These are phyloP conservation scores for Calameuta filiformis DNA, from an alignment of 2,888 invertebrate species.

Conservation along the genomic window DNA sequence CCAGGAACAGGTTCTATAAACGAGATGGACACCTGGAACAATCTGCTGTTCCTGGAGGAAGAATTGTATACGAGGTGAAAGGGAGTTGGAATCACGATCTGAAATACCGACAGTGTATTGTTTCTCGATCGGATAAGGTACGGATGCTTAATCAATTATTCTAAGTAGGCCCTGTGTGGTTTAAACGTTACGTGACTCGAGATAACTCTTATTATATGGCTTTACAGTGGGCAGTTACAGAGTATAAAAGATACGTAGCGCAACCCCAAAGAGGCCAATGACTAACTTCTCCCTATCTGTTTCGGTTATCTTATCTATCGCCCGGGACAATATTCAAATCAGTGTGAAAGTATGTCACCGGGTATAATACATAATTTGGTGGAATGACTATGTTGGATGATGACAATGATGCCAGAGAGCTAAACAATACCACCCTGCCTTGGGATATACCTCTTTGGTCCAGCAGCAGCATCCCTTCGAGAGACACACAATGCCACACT, in stretches of 20 bases:
- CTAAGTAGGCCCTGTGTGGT: not conserved
- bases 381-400: not conserved
- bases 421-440: conserved; percentile 2
- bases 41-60: not conserved
- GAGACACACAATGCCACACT: not conserved
- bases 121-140: not conserved
- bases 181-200: not conserved
- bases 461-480: not conserved
- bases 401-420: not conserved
- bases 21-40: not conserved
- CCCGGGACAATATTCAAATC: conserved; percentile 5
- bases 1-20: not conserved
- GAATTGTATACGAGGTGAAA: not conserved
- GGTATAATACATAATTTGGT: conserved; percentile 5
- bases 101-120: not conserved
- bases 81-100: not conserved
- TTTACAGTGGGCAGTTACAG: not conserved
- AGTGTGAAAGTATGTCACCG: conserved; percentile 3
- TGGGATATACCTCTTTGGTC: not conserved
- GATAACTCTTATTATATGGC: not conserved
- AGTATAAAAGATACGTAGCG: not conserved
- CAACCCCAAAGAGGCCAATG: not conserved
- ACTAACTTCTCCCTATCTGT: not conserved
- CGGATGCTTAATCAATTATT: not conserved
- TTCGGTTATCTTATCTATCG: not conserved